Evolutionary conservation across 2,888 invertebrate genomes (phyloP).

Genomic region (Phortica okadai): DNA sequence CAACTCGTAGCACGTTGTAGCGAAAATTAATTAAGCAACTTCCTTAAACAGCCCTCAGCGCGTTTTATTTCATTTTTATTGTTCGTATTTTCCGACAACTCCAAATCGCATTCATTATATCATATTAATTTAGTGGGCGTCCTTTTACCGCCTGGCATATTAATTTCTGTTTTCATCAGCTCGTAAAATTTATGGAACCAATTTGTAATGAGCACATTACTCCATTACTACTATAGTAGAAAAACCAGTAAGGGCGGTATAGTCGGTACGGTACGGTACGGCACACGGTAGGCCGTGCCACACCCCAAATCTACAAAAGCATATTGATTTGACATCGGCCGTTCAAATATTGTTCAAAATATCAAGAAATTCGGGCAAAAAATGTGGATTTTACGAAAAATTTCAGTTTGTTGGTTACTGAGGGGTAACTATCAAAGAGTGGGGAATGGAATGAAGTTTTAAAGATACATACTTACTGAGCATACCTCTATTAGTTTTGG

Average conservation of each 20-base stretch:
- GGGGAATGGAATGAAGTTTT: no score
- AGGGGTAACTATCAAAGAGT: no score
- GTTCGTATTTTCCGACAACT: slow-evolving; percentile 35
- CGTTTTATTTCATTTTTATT: slow-evolving; percentile 30
- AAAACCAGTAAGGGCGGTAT: neutral
- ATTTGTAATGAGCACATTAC: slow-evolving; percentile 42
- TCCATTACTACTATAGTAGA: neutral
- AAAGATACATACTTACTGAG: no score
- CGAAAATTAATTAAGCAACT: slow-evolving; percentile 72
- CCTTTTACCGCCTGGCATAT: slow-evolving; percentile 48
- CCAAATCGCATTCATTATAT: slow-evolving; percentile 57
- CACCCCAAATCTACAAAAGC: neutral
- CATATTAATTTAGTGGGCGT: slow-evolving; percentile 72
- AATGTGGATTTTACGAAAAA: no score
- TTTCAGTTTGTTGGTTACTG: no score
- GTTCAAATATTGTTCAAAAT: no score
- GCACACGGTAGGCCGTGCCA: no score
- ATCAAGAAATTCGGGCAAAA: no score
- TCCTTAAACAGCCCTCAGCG: slow-evolving; percentile 48
- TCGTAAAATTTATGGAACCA: slow-evolving; percentile 60
- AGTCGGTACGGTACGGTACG: no score
- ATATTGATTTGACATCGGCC: no score
- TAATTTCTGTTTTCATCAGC: slow-evolving; percentile 57
- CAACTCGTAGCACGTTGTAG: slow-evolving; percentile 68
- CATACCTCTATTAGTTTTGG: no score